These are phyloP conservation scores for Mastomys natalensis DNA, from an alignment of 2,113 vertebrate species.

Conservation along the genomic window DNA sequence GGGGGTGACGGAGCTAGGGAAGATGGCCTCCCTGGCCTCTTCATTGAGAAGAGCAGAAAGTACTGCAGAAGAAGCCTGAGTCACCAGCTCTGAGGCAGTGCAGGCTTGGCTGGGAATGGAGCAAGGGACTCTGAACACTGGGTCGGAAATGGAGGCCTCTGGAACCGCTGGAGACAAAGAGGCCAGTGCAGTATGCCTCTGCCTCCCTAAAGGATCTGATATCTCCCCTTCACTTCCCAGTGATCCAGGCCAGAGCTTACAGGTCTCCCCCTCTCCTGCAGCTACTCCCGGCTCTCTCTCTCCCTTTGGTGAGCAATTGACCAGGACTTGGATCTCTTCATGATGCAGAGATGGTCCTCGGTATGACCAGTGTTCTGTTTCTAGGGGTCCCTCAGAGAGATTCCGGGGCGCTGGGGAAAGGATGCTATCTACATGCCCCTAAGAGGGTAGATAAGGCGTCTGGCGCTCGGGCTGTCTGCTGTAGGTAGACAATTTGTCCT, in stretches of 20 bases:
- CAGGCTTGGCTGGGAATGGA: background rate
- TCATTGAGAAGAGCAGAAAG: background rate
- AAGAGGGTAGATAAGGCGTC: background rate
- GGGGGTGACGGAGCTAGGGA: rapidly evolving
- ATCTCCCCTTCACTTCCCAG: no score
- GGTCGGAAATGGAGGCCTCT: background rate
- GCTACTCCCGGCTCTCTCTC: background rate
- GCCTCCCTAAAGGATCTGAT: background rate
- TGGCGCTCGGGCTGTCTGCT: background rate
- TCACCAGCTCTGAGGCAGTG: background rate
- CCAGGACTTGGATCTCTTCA: background rate
- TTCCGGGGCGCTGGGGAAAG: background rate
- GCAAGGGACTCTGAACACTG: background rate
- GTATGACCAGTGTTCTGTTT: background rate
- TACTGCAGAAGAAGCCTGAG: background rate
- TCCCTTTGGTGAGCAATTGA: background rate
- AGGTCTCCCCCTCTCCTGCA: rapidly evolving
- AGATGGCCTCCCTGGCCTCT: background rate
- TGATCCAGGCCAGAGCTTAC: rapidly evolving
- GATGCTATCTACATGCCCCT: rapidly evolving
- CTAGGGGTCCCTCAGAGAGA: background rate
- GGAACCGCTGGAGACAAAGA: background rate
- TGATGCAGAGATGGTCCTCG: background rate
- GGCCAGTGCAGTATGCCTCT: background rate
- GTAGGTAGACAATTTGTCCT: background rate